These are phyloP conservation scores for Atlantisia rogersi DNA, from an alignment of 2,113 vertebrate genomes.

Conservation along the genomic window DNA sequence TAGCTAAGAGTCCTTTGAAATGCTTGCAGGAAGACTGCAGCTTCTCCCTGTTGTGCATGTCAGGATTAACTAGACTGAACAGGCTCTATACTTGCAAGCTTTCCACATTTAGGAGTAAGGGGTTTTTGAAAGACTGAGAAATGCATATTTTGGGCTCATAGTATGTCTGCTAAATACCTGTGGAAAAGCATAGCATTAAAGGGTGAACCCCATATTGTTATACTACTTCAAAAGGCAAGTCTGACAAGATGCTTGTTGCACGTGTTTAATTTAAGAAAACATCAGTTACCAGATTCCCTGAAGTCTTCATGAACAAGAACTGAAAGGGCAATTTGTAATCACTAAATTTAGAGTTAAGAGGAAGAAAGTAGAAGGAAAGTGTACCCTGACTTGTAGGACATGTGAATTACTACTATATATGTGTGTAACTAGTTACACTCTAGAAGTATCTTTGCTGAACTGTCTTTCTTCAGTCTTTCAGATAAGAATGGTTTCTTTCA, in stretches of 20 bases:
- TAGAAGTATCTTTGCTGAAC: background rate
- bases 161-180: background rate
- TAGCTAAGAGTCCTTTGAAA: background rate
- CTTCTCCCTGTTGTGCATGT: background rate
- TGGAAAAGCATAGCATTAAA: background rate
- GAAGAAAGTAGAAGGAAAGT: background rate
- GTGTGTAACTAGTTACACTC: background rate
- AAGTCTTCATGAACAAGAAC: background rate
- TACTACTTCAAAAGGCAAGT: background rate
- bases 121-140: background rate
- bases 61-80: background rate
- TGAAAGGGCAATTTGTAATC: background rate
- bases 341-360: background rate
- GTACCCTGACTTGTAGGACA: background rate
- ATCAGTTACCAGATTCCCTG: background rate
- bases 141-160: background rate
- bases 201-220: background rate
- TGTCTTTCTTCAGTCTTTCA: background rate
- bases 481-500: background rate
- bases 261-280: background rate
- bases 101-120: background rate
- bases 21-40: background rate
- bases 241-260: background rate
- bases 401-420: background rate
- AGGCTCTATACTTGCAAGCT: background rate